A percentile compares a stretch with the other conserved stretches of the same genome.
Conservation (phyloP, 2,888 invertebrate genomes). For the Lymantria dispar region DNA sequence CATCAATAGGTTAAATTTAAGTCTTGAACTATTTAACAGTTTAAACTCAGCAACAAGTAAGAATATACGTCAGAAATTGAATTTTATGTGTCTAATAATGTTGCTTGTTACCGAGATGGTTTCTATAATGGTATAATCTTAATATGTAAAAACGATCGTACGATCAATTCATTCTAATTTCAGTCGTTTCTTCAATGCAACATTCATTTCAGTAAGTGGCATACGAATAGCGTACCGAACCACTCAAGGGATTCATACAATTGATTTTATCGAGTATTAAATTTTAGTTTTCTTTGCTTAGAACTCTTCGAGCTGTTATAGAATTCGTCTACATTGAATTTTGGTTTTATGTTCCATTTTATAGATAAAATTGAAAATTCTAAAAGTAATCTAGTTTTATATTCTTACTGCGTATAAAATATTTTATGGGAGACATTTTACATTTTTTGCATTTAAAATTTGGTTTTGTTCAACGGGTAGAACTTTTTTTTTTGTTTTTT, state of each 20-base stretch:
- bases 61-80: too few species aligned
- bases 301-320: constrained; percentile 20
- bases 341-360: not conserved
- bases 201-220: constrained; percentile 52
- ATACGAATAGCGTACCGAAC: constrained; percentile 29
- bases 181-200: constrained; percentile 36
- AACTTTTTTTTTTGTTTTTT: too few species aligned
- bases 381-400: constrained; percentile 8
- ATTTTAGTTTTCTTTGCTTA: constrained; percentile 43
- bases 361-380: not conserved
- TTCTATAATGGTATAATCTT: too few species aligned
- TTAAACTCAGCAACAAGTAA: too few species aligned
- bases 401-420: constrained; percentile 3
- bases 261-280: constrained; percentile 52
- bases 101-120: too few species aligned
- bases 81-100: too few species aligned
- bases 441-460: too few species aligned
- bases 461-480: too few species aligned
- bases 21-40: too few species aligned
- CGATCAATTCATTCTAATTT: constrained; percentile 33
- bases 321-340: constrained; percentile 12
- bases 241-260: constrained; percentile 49
- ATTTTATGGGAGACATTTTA: too few species aligned
- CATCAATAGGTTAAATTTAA: too few species aligned
- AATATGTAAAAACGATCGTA: too few species aligned